phyloP scores from a whole-genome alignment of 2,113 vertebrate species.

The Nycticebus coucang region DNA sequence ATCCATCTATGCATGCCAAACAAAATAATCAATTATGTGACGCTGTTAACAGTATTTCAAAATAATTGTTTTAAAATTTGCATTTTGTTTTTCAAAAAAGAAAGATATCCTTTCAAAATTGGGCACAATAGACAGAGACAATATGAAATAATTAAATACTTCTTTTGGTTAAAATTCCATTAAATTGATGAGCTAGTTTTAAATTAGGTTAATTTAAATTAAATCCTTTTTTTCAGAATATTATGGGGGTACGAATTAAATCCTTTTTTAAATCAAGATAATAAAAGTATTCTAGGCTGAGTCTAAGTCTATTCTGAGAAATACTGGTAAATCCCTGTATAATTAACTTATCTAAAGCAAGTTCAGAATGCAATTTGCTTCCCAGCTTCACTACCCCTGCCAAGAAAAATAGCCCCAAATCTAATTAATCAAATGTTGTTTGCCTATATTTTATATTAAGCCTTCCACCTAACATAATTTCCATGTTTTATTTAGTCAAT shows the following conservation, averaged over 20 bases:
- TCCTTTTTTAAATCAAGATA: conserved; percentile 61
- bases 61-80: conserved; percentile 41
- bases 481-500: background rate
- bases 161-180: conserved; percentile 52
- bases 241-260: background rate
- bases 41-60: background rate
- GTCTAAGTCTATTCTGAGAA: conserved; percentile 54
- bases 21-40: conserved; percentile 38
- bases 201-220: conserved; percentile 52
- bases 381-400: background rate
- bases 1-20: background rate
- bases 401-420: background rate
- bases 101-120: conserved; percentile 39
- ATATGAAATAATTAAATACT: conserved; percentile 19
- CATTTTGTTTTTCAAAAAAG: background rate
- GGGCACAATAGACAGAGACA: background rate
- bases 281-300: conserved; percentile 57
- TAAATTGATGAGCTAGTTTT: conserved; percentile 42
- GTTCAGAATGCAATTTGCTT: conserved; percentile 57
- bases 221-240: conserved; percentile 1
- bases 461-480: background rate
- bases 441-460: background rate
- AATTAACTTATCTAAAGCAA: conserved; percentile 67
- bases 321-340: conserved; percentile 54
- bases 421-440: background rate